Percentiles rank a stretch among this genome's conserved stretches.
Evolutionary conservation across 2,797 vertebrate species (phyloP).

Genomic region (Spinus pinus): DNA sequence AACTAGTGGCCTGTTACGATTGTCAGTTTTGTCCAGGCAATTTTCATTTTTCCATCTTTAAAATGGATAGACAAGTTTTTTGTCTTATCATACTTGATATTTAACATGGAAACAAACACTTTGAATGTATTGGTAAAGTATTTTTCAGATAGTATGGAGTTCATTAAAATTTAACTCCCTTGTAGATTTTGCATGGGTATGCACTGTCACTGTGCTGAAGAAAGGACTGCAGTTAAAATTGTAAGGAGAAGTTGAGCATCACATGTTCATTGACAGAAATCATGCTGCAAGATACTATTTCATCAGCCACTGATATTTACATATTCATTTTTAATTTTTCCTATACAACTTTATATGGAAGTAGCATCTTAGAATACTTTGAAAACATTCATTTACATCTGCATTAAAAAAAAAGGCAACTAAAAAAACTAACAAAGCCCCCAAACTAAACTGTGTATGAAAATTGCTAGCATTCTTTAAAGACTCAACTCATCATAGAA

Average conservation of each 20-base stretch:
- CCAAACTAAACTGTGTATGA: not conserved
- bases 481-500: not conserved
- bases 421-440: not conserved
- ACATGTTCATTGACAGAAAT: not conserved
- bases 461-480: not conserved
- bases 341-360: not conserved
- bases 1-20: not conserved
- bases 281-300: not conserved
- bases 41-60: not conserved
- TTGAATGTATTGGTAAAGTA: not conserved
- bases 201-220: not conserved
- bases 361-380: not conserved
- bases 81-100: not conserved
- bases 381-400: not conserved
- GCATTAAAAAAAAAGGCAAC: not conserved
- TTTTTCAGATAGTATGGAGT: not conserved
- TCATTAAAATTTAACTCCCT: not conserved
- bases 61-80: not conserved
- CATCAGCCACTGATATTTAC: not conserved
- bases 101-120: not conserved
- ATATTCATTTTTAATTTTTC: not conserved
- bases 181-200: not conserved
- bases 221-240: not conserved
- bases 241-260: not conserved
- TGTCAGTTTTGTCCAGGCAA: not conserved